Percentiles rank a stretch among this genome's conserved stretches.
These are phyloP conservation scores for Ciconia nigra DNA, from an alignment of 2,797 vertebrate genomes.

Conservation along the genomic window DNA sequence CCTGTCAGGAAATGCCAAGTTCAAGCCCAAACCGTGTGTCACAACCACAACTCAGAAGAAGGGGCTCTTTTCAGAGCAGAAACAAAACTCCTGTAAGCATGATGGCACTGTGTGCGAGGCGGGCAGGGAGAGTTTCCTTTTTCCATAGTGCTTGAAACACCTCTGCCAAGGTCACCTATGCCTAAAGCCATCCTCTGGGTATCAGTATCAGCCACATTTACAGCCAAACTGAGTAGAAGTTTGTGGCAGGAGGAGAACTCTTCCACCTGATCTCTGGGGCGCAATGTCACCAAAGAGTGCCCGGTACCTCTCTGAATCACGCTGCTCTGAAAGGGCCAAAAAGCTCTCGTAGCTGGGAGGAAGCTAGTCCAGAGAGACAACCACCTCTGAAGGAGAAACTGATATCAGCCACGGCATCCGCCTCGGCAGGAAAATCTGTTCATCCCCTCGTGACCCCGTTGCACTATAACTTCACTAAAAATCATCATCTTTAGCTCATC, in stretches of 20 bases:
- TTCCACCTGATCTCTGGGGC: not conserved
- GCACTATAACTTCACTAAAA: not conserved
- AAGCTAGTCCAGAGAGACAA: not conserved
- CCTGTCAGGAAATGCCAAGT: not conserved
- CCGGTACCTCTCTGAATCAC: not conserved
- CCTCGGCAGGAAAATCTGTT: not conserved
- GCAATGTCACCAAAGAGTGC: not conserved
- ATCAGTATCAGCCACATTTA: not conserved
- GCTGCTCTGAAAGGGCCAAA: not conserved
- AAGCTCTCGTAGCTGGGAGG: not conserved
- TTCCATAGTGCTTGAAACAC: not conserved
- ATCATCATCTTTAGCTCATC: not conserved
- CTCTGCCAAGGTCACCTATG: not conserved
- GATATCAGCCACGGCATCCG: not conserved
- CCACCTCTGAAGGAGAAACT: not conserved
- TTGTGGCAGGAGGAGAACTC: not conserved
- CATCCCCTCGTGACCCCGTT: not conserved
- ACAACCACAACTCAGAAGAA: not conserved
- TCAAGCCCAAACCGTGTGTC: not conserved
- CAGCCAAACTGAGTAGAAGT: not conserved
- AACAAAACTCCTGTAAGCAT: not conserved
- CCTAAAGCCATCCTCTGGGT: not conserved
- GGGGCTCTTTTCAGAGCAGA: not conserved
- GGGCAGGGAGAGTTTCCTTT: not conserved
- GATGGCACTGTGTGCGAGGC: rapidly evolving